These are phyloP conservation scores for Callipepla californica DNA, from an alignment of 2,113 vertebrate genomes.

Conservation along the genomic window DNA sequence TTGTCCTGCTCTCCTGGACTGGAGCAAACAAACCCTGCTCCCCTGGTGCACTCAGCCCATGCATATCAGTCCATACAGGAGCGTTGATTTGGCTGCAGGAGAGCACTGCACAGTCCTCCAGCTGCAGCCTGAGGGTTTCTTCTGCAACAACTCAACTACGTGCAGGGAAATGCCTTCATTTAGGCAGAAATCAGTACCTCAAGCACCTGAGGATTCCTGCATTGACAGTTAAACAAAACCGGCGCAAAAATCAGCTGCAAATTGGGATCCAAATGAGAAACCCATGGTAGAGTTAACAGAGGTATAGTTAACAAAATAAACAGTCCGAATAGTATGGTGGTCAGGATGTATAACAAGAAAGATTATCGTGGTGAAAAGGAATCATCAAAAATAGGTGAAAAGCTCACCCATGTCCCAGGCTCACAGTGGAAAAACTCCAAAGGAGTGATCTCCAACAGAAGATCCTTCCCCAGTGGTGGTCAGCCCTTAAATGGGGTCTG, in stretches of 20 bases:
- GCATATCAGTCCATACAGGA: background rate
- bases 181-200: constrained; percentile 20
- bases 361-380: no score
- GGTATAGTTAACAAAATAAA: no score
- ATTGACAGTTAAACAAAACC: constrained; percentile 14
- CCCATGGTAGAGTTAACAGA: background rate
- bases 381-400: no score
- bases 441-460: no score
- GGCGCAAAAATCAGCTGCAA: constrained; percentile 33
- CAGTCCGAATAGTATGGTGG: no score
- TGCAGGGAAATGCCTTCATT: background rate
- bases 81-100: background rate
- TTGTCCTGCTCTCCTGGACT: background rate
- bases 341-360: no score
- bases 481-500: no score
- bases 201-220: constrained; percentile 6
- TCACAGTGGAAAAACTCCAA: no score
- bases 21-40: background rate
- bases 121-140: background rate
- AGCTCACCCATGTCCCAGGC: no score
- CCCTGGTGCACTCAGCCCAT: fast-evolving
- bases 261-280: constrained; percentile 39
- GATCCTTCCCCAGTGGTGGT: no score
- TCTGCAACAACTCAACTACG: constrained; percentile 10
- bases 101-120: background rate